These are phyloP conservation scores for Odocoileus hemionus DNA, from an alignment of 2,113 vertebrate genomes.

Conservation along the genomic window DNA sequence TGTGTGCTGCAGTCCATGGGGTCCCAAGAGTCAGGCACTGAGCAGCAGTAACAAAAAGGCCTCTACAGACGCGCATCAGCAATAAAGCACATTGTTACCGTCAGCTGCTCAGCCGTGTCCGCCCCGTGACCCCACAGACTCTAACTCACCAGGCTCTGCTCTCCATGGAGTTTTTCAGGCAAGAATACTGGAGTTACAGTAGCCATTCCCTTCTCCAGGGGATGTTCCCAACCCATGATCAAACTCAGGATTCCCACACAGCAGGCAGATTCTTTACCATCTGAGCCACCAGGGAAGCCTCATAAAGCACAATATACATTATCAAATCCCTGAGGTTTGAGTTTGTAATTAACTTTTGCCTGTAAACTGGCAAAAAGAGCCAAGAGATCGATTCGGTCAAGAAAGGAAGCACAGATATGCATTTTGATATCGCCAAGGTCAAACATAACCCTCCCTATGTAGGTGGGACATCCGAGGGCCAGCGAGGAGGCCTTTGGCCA, in stretches of 20 bases:
- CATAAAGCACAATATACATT: neutral
- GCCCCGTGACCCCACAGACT: neutral
- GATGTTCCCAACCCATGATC: neutral
- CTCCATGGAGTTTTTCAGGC: neutral
- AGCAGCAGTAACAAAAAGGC: neutral
- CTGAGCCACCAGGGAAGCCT: neutral
- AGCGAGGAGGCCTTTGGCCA: neutral
- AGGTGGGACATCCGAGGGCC: neutral
- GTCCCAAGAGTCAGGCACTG: neutral
- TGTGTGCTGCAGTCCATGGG: neutral
- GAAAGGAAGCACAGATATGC: neutral
- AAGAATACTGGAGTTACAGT: neutral
- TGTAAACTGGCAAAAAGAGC: neutral
- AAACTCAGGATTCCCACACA: neutral
- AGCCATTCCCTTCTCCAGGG: neutral
- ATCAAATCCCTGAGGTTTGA: neutral
- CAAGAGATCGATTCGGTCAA: neutral
- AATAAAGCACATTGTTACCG: neutral
- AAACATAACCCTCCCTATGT: neutral
- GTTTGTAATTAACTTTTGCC: neutral
- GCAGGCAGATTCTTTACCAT: neutral
- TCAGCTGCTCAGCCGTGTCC: accelerated
- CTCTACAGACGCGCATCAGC: neutral
- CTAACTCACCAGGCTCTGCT: neutral
- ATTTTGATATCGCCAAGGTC: neutral